Evolutionary conservation across 1,140 invertebrate species (phyloP).

Genomic region (Myzus persicae): DNA sequence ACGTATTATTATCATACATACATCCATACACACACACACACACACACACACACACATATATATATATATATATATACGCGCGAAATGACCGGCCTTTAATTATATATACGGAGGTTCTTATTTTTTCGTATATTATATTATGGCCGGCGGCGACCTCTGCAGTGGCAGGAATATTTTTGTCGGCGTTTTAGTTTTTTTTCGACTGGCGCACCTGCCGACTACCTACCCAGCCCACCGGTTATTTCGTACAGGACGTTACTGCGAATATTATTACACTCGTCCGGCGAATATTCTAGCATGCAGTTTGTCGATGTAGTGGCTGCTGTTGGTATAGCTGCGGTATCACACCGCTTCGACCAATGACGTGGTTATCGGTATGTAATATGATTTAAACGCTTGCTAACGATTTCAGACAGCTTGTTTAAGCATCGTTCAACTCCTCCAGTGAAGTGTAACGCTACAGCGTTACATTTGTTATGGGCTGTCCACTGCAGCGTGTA

Average conservation of each 20-base stretch:
- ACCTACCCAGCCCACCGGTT: neutral
- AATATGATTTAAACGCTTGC: neutral
- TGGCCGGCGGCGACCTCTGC: neutral
- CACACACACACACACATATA: no score
- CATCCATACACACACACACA: neutral
- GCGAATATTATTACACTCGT: neutral
- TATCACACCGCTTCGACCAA: neutral
- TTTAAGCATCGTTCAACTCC: neutral
- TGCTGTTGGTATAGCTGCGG: neutral
- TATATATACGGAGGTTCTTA: slow-evolving; percentile 19
- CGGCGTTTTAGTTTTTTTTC: neutral
- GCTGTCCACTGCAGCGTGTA: neutral
- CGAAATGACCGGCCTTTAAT: slow-evolving; percentile 52
- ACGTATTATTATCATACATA: slow-evolving; percentile 13
- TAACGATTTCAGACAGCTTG: neutral
- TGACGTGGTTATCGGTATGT: neutral
- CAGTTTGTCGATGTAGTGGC: no score
- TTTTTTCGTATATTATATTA: neutral
- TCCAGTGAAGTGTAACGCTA: no score
- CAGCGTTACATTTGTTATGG: no score
- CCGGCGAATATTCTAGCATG: neutral
- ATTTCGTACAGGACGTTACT: no score
- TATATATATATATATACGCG: neutral
- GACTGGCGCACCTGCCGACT: neutral
- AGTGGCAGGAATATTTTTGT: neutral